Base-by-base conservation (phyloP, 2,888 invertebrate genomes). In the Amiota minor region DNA sequence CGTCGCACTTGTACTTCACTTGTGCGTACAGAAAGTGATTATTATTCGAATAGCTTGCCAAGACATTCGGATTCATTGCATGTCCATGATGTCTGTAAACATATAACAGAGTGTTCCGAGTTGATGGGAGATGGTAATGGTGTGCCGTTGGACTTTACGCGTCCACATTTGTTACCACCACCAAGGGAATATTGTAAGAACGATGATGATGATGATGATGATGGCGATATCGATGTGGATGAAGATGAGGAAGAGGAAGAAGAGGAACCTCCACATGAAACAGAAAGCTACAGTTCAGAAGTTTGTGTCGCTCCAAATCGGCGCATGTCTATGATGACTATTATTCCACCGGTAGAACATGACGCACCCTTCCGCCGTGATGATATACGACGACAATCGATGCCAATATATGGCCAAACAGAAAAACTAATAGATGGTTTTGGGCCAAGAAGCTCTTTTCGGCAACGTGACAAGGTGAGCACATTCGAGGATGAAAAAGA, bases 401-500 rank as follows among this genome's bases (percentile, higher is more conserved):
- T 88, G 88, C 88, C 88, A 0, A 83, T 86, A 6, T 86, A 86
- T 71, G 85, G 87, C 0, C 88, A 87, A 67, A 83, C 85, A 0
- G 88, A 88, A 70, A 87, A 86, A 71, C 78, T 87, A 0, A 79
- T 86, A 18, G 86, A 87, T 64, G 87, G 86, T 46, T 88, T 87
- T 50, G 82, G 81, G 0, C 79, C 83, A 1, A 82, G 88, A 46
- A 82, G 75, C 0, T 85, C 88, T 0, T 85, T 87, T 10, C 78
- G 87, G 0, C 75, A 81, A 1, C 81, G 79, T 4, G 79, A 86
- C 9, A 86, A 84, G 68, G 80, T 82, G 45, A 84, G 81, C 18
- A 80, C 79, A 69, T 81, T 80, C 68, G 49, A 76, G 10, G 93
- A 93, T 83, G 94, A 94, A 87, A 93, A 93, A 81, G 96, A 96